These are phyloP conservation scores for Scolanthus callimorphus DNA, from an alignment of 92 coral and sea anemone genomes.

Conservation along the genomic window DNA sequence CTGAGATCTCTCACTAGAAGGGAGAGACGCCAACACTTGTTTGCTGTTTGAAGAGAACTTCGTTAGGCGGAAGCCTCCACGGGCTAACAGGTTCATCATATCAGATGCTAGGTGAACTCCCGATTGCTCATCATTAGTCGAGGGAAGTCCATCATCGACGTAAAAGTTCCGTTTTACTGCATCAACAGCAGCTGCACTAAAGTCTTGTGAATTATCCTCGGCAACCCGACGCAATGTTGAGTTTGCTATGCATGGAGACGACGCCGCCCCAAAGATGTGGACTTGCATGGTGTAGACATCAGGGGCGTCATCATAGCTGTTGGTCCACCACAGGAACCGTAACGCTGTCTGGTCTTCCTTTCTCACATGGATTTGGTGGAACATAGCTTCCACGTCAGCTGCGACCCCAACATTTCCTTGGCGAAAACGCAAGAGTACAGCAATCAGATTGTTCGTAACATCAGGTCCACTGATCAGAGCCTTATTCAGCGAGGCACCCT, in stretches of 20 bases:
- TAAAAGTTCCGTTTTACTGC: slow-evolving; percentile 36
- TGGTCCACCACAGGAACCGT: too few species aligned
- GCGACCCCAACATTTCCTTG: not conserved
- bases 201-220: slow-evolving; percentile 14
- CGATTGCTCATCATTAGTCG: slow-evolving; percentile 15
- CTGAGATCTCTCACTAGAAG: slow-evolving; percentile 28
- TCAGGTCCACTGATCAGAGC: not conserved
- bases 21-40: not conserved
- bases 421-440: not conserved
- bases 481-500: not conserved
- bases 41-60: slow-evolving; percentile 5
- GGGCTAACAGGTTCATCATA: slow-evolving; percentile 31
- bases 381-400: not conserved
- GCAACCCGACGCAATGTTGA: slow-evolving; percentile 20
- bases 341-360: not conserved
- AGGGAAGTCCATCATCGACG: slow-evolving; percentile 45
- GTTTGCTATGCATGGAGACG: slow-evolving; percentile 42
- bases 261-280: slow-evolving; percentile 32
- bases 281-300: not conserved
- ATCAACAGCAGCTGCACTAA: slow-evolving; percentile 11
- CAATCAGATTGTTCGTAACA: not conserved
- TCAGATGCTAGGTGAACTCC: slow-evolving; percentile 32
- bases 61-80: slow-evolving; percentile 8
- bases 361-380: not conserved
- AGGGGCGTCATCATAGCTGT: not conserved